Percentiles rank a stretch among this genome's conserved stretches.
Evolutionary conservation across 2,888 invertebrate species (phyloP).

Genomic region (Microctonus hyperodae): DNA sequence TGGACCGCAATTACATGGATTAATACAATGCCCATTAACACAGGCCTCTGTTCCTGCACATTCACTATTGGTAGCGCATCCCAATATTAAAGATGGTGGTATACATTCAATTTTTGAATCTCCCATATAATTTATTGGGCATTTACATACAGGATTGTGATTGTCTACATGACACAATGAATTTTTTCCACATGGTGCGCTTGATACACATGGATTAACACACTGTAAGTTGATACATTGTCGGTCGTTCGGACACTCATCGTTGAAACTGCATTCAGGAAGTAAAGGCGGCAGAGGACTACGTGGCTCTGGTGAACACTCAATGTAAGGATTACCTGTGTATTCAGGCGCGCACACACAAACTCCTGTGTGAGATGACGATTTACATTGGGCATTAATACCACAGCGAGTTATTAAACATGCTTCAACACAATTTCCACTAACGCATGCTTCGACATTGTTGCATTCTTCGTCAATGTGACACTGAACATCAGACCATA

Average conservation of each 20-base stretch:
- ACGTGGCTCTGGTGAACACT: constrained; percentile 69
- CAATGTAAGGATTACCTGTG: constrained; percentile 79
- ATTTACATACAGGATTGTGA: constrained; percentile 80
- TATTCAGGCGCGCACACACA: constrained; percentile 83
- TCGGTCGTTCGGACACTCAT: constrained; percentile 78
- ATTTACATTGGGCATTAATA: constrained; percentile 81
- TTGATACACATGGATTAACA: constrained; percentile 76
- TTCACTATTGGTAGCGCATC: constrained; percentile 81
- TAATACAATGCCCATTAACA: constrained; percentile 79
- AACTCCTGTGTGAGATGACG: constrained; percentile 76
- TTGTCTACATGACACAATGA: constrained; percentile 84
- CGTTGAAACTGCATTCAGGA: constrained; percentile 78
- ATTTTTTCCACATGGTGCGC: constrained; percentile 77
- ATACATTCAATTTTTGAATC: constrained; percentile 76
- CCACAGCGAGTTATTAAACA: constrained; percentile 82
- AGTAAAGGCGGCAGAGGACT: constrained; percentile 50
- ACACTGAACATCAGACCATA: constrained; percentile 64
- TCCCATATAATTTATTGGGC: constrained; percentile 80
- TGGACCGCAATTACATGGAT: constrained; percentile 85
- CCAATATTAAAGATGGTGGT: constrained; percentile 74
- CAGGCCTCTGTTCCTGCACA: constrained; percentile 86
- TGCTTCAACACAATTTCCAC: constrained; percentile 79
- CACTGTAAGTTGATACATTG: constrained; percentile 80
- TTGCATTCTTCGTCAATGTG: constrained; percentile 78
- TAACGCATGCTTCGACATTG: constrained; percentile 76